phyloP scores from a whole-genome alignment of 2,113 vertebrate genomes.

The Ptilonorhynchus violaceus region DNA sequence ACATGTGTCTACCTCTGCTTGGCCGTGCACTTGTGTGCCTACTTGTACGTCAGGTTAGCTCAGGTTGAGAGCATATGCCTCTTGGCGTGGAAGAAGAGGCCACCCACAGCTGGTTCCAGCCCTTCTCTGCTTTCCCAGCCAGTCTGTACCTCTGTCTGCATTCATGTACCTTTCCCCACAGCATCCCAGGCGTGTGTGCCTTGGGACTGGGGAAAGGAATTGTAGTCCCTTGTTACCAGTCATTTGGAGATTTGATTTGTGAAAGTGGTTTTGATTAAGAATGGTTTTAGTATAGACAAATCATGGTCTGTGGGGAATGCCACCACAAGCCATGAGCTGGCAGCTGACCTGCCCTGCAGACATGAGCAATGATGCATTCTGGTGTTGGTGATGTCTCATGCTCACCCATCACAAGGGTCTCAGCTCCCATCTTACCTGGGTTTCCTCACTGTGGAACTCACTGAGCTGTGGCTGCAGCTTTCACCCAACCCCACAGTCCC shows the following conservation, averaged over 20 bases:
- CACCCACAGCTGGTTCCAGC: background rate
- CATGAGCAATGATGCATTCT: accelerated
- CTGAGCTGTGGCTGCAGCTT: background rate
- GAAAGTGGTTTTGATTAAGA: background rate
- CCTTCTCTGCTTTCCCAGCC: background rate
- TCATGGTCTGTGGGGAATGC: background rate
- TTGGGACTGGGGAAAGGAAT: background rate
- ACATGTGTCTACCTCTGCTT: background rate
- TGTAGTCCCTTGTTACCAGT: background rate
- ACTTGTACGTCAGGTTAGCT: background rate
- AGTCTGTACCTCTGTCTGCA: background rate
- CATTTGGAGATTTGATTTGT: background rate
- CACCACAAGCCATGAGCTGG: background rate
- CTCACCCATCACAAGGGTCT: accelerated
- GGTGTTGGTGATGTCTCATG: accelerated
- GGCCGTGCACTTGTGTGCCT: background rate
- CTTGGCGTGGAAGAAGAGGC: background rate
- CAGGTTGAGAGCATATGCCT: background rate
- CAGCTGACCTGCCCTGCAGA: background rate
- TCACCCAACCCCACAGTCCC: background rate
- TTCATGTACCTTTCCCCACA: background rate
- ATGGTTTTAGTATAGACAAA: background rate
- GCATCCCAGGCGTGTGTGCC: background rate
- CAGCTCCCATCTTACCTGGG: background rate
- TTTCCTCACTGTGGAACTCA: background rate